These are phyloP conservation scores for Cyrtonyx montezumae DNA, from an alignment of 2,113 vertebrate genomes.

Conservation along the genomic window DNA sequence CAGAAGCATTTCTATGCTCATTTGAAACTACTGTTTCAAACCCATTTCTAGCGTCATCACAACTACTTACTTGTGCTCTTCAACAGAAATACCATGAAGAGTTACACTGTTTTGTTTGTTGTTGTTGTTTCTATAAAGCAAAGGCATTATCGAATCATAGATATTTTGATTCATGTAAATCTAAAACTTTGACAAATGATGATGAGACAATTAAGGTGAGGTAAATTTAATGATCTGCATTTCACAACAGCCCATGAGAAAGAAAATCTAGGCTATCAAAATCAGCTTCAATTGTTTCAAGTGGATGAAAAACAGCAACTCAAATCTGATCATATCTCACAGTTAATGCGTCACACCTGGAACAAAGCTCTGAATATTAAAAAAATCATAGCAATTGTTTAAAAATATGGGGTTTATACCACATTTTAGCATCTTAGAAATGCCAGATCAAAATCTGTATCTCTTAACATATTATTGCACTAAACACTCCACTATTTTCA, in stretches of 20 bases:
- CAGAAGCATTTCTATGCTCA: not conserved
- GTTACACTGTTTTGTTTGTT: not conserved
- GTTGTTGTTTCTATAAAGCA: not conserved
- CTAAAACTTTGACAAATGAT: not conserved
- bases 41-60: not conserved
- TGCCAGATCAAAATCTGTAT: not conserved
- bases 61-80: not conserved
- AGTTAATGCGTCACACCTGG: not conserved
- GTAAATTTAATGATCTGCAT: no score
- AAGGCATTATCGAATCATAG: not conserved
- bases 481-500: not conserved
- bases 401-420: not conserved
- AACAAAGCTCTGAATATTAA: not conserved
- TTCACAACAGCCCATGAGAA: not conserved
- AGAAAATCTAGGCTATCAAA: not conserved
- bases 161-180: slow-evolving; percentile 14
- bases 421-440: not conserved
- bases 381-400: not conserved
- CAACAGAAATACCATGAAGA: not conserved
- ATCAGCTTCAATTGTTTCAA: not conserved
- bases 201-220: not conserved
- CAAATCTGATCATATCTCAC: not conserved
- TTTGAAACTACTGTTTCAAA: not conserved
- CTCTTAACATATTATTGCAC: not conserved
- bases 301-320: not conserved